Evolutionary conservation across 1,140 invertebrate genomes (phyloP), one percentile per base, ranked within the genome.

Genomic region (Pseudoatta argentina): DNA sequence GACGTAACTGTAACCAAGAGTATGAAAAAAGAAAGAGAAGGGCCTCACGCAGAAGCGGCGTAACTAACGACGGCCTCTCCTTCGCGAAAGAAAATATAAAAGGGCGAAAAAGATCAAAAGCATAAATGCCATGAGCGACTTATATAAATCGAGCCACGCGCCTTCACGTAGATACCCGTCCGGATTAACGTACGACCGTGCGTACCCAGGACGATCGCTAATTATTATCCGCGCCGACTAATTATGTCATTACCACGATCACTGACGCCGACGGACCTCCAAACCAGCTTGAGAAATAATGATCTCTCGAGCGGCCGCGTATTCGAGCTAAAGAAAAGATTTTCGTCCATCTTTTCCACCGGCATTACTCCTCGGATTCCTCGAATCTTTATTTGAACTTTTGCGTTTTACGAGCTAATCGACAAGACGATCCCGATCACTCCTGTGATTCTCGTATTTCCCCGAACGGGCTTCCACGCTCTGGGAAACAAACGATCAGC

Each of bases 211-310:
- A 86, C 67, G 85, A 91, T 88, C 86, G 86, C 88, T 92, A 92
- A 93, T 93, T 92, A 92, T 91, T 88, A 85, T 79, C 86, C 79
- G 75, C 87, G 61, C 53, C 77, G 81, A 67, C 87, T 93, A 93
- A 93, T 93, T 92, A 93, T 88, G 85, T 92, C 92, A 93, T 93
- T 92, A 93, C 92, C 89, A 90, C 92, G 88, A 93, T 93, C 91
- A 92, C 91, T 77, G 75, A 91, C 72, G 78, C 53, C 64, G 61
- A 34, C 82, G 51, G 21, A 48, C 66, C 27, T 57, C 16, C 69
- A 30, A 57, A 48, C 77, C 53, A 44, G 39, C 79, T 39, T 48
- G 34, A 69, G 64, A 86, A 86, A 86, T 87, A 87, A 87, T 30
- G 86, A 86, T 78, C 86, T 64, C 72, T 16, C 21, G 63, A 14